A percentile compares a stretch with the other conserved stretches of the same genome.
phyloP scores from a whole-genome alignment of 2,113 vertebrate species.

The Grammomys surdaster region DNA sequence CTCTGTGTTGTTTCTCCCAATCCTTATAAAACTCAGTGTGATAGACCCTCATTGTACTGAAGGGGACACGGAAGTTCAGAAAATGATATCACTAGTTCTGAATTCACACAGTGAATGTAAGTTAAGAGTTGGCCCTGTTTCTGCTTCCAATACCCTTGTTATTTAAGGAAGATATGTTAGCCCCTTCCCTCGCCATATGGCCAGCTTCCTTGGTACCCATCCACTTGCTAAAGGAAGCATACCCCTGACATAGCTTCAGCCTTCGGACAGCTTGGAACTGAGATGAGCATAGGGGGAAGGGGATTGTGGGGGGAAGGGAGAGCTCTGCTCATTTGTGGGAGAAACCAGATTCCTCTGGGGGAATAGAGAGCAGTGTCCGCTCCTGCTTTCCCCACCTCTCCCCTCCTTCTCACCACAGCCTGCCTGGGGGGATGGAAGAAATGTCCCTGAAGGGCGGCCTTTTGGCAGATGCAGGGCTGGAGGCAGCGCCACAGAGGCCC shows the following conservation, averaged over 20 bases:
- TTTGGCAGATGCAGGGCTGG: conserved; percentile 62
- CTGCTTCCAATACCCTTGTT: conserved; percentile 26
- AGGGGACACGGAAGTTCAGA: conserved; percentile 4
- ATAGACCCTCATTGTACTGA: conserved; percentile 22
- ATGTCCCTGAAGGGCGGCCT: conserved; percentile 54
- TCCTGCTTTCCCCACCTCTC: conserved; percentile 35
- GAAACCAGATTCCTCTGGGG: conserved; percentile 68
- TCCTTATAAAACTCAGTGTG: neutral
- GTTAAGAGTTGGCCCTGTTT: neutral
- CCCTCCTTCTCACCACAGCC: conserved; percentile 61
- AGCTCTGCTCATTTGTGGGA: conserved; percentile 60
- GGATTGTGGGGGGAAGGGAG: neutral
- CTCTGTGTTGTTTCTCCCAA: conserved; percentile 21
- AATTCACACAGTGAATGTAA: conserved; percentile 50
- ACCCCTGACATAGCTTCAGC: neutral
- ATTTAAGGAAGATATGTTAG: conserved; percentile 3
- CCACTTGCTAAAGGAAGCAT: conserved; percentile 50
- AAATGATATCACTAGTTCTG: neutral
- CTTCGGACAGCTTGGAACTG: conserved; percentile 50
- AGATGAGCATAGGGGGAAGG: neutral
- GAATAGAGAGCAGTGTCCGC: conserved; percentile 41
- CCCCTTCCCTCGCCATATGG: conserved; percentile 32
- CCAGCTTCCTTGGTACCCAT: conserved; percentile 16
- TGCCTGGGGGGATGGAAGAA: conserved; percentile 52
- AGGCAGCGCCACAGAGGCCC: conserved; percentile 60